phyloP scores from a whole-genome alignment of 2,113 vertebrate species.

The Solea senegalensis region DNA sequence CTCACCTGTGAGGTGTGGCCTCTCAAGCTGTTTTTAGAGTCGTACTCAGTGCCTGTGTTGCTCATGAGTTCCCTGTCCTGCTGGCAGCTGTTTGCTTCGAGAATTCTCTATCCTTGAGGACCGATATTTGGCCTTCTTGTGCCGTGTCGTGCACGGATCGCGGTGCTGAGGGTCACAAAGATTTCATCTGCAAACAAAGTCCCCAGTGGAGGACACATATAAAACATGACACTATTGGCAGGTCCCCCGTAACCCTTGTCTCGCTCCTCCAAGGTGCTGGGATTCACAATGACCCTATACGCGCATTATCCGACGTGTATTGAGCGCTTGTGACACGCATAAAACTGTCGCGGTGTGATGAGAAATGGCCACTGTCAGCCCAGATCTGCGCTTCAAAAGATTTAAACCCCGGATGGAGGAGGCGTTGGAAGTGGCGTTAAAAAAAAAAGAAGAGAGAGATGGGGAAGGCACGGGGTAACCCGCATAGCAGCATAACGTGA shows the following conservation, averaged over 20 bases:
- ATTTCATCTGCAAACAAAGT: too few relatives aligned
- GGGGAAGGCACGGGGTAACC: conserved; percentile 40
- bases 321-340: conserved; percentile 88
- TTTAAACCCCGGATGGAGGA: conserved; percentile 70
- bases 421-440: not conserved
- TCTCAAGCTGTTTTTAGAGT: too few relatives aligned
- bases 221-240: conserved; percentile 78
- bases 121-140: not conserved
- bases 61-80: too few relatives aligned
- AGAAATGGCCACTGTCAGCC: conserved; percentile 88
- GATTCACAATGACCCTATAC: conserved; percentile 79
- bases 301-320: conserved; percentile 78
- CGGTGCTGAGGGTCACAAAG: not conserved
- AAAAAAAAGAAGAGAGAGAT: conserved; percentile 3
- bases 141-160: not conserved
- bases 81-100: too few relatives aligned
- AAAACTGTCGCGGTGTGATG: conserved; percentile 82
- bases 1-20: too few relatives aligned
- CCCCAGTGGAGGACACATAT: not conserved
- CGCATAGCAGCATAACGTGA: conserved; percentile 45
- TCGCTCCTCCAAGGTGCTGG: conserved; percentile 74
- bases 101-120: too few relatives aligned
- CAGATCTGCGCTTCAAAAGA: conserved; percentile 80
- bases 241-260: not conserved
- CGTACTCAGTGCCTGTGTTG: too few relatives aligned